Base-by-base conservation (phyloP, 2,113 vertebrate genomes). In the Romanogobio albipinnatus region DNA sequence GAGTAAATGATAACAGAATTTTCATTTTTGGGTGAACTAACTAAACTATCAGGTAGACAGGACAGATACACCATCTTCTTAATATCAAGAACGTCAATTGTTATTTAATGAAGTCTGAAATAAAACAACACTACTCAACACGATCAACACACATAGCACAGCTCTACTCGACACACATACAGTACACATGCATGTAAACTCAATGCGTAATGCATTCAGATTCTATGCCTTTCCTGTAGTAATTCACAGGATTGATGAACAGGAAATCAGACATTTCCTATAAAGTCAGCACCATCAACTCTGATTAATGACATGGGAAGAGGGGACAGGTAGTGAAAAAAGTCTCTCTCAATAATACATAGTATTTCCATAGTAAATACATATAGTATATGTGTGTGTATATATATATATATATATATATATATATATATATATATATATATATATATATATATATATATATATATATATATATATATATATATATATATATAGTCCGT, bases 211-310 rank as follows among this genome's bases (percentile, higher is more conserved):
- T 59, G 77, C 78, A 85, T 76, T 43, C 79, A 78, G 14, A 47
- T 75, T 59, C 79, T 70, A 68, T 87, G 75, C 84, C 59, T 85
- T 84, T 89, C 83, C 59, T 87, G 82, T 39, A 90, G 89, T 84
- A 70, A n/a, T 81, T 73, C 43, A 22, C 64, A n/a, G 59, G 53
- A 86, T 84, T 15, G 59, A 89, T 87, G 86, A 66, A 87, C 81
- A 89, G 91, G 90, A 91, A 90, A 85, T 86, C 66, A 89, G 26
- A 91, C 59, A 92, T 89, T 92, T 91, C 86, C 83, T 88, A 66
- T 58, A 84, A 68, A 88, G 53, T 84, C 91, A 84, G 56, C 89
- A 89, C 19, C 70, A 84, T 83, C 81, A 87, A 83, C 88, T 58
- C 58, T 70, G 66, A 90, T 82, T 56, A 33, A 83, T 80, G 84